Base-by-base conservation (phyloP, 2,888 invertebrate species). In the Drosophila bunnanda region DNA sequence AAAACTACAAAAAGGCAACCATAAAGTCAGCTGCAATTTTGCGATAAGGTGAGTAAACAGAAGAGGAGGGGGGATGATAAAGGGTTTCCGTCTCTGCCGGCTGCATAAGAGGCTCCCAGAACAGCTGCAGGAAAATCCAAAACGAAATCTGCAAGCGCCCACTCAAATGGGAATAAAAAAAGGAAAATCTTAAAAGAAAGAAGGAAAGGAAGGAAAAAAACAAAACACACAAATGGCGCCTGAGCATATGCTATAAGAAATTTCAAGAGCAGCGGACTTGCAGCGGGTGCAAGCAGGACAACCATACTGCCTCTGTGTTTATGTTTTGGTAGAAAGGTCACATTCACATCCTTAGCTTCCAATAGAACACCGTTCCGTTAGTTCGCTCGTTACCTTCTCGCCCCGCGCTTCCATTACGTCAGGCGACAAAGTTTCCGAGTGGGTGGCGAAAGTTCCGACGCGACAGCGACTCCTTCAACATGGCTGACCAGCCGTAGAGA, bases 41-140 rank as follows among this genome's bases (percentile, higher is more conserved):
- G 78, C 83, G 83, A 83, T 83, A 86, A 86, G 87, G 83, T 87
- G 57, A 87, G 87, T 83, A 59, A 57, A 44, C 44, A 73, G 53
- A 15, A 32, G 6, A 20, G 22, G 28, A 4, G 13, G 15, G 41
- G 36, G 22, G 7, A 6, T 46, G 46, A 28, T 46, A 46, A 30
- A 28, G 46, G 46, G 28, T 34, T 48, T 17, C 7, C 28, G 54
- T 25, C 30, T 61, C 58, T 54, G 68, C 68, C 59, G 70, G 68
- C 32, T 39, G 50, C 38, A 17, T 4, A 58, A 38, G 60, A 50
- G 46, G 34, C 43, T 70, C 71, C 72, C 72, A 73, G 73, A 83
- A 79, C 83, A 83, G 87, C 87, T 83, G 83, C 86, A 85, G 54
- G 66, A 73, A 73, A 81, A 39, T 17, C 8, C 32, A 34, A 48